phyloP scores from a whole-genome alignment of 2,113 vertebrate species.

The Chionis minor region DNA sequence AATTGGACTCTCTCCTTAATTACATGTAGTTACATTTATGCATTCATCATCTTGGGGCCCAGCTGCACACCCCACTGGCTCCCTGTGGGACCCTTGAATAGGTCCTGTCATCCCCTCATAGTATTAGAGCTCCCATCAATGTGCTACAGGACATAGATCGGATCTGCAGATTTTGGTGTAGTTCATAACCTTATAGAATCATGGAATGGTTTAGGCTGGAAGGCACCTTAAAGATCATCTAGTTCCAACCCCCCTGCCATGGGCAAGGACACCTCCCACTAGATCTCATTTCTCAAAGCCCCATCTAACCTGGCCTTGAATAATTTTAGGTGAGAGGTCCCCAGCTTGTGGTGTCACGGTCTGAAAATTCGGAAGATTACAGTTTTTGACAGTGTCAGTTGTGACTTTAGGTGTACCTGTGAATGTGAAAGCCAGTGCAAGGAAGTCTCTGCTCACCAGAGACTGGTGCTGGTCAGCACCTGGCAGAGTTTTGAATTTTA shows the following conservation, averaged over 20 bases:
- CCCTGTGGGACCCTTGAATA: not conserved
- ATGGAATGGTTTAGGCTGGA: too few relatives aligned
- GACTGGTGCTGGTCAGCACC: not conserved
- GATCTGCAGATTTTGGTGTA: not conserved
- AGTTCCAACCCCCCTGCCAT: too few relatives aligned
- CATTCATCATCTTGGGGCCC: not conserved
- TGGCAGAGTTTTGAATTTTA: not conserved
- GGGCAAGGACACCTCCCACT: too few relatives aligned
- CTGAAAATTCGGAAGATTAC: fast-evolving
- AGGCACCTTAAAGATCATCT: too few relatives aligned
- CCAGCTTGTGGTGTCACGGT: not conserved
- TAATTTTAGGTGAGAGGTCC: not conserved
- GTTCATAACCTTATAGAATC: not conserved
- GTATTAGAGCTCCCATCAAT: not conserved
- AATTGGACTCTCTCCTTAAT: not conserved
- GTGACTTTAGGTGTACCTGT: not conserved
- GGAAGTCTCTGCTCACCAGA: not conserved
- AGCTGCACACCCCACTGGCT: not conserved
- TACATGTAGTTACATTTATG: not conserved
- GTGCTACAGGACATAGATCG: not conserved
- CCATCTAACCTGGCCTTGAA: too few relatives aligned
- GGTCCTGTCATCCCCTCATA: not conserved
- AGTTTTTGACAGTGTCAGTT: not conserved
- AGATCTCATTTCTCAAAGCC: too few relatives aligned
- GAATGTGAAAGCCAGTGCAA: not conserved